Base-by-base conservation (phyloP, 2,797 vertebrate species). In the Danionella dracula region DNA sequence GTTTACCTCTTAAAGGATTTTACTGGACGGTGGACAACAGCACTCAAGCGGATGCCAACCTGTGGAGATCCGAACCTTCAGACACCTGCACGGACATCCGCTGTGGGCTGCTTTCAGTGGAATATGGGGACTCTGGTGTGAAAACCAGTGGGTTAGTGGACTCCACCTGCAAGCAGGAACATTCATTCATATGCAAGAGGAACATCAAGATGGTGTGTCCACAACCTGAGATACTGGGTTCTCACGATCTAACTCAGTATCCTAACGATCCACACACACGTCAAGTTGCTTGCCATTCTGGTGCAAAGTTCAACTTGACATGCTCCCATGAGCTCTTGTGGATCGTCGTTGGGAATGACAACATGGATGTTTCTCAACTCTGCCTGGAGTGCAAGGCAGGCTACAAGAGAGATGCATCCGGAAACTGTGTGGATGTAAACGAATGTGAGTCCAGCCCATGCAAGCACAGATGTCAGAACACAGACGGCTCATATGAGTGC, bases 131-230 rank as follows among this genome's bases (percentile, higher is more conserved):
- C 2, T 67, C 31, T 0, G 0, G 1, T 0, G 19, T 66, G 10
- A 70, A 62, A 1, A 67, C 34, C 0, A 84, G 84, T 74, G 90
- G 91, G 29, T 79, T 93, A 83, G 66, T 74, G 35, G 21, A 88
- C 60, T 58, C 67, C 12, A 7, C 0, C 1, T 96, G 93, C 72
- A 73, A 1, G 40, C 0, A 57, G 0, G 0, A 0, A 0, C 13
- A 79, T 2, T 81, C 80, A n/a, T 93, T 90, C 56, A 78, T 93
- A 66, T 96, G 94, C 75, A 92, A 80, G 31, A 56, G 7, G 15
- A 44, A 41, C 1, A 4, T 27, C 0, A 4, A 3, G 1, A 4
- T 1, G 10, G 0, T 1, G 0, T 87, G 85, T 32, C 11, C 20
- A 13, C 0, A 0, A 1, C 77, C 72, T 0, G 0, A 0, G 0